Conservation (phyloP, 2,113 vertebrate genomes). For the Chaetorhynchus papuensis region DNA sequence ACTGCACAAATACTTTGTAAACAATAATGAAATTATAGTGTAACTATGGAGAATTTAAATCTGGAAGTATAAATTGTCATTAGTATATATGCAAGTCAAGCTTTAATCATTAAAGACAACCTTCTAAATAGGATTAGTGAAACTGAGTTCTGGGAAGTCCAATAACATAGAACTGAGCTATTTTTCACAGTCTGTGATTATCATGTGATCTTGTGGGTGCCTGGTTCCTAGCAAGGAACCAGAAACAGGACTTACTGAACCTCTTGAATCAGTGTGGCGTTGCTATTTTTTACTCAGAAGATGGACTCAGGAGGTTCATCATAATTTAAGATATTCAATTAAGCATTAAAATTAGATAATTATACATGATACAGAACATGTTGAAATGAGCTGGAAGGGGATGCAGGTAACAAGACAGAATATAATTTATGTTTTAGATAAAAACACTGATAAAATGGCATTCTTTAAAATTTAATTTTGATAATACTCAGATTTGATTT, state of each 20-base stretch:
- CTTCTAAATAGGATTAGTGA: background rate
- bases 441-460: background rate
- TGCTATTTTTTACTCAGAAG: background rate
- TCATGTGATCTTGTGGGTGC: background rate
- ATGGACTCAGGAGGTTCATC: background rate
- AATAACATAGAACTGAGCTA: background rate
- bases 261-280: accelerated
- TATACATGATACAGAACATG: background rate
- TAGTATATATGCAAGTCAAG: background rate
- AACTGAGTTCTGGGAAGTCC: background rate
- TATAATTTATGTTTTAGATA: background rate
- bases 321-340: background rate
- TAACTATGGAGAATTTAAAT: background rate
- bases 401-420: background rate
- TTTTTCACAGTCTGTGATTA: background rate
- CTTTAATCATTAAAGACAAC: background rate
- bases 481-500: background rate
- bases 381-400: background rate
- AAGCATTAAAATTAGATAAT: background rate
- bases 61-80: background rate
- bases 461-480: background rate
- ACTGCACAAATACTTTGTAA: background rate
- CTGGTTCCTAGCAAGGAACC: background rate
- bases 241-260: background rate
- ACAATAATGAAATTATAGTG: background rate